Evolutionary conservation across 2,113 vertebrate genomes (phyloP), one percentile per base, ranked within the genome.

Genomic region (Cercocebus atys): DNA sequence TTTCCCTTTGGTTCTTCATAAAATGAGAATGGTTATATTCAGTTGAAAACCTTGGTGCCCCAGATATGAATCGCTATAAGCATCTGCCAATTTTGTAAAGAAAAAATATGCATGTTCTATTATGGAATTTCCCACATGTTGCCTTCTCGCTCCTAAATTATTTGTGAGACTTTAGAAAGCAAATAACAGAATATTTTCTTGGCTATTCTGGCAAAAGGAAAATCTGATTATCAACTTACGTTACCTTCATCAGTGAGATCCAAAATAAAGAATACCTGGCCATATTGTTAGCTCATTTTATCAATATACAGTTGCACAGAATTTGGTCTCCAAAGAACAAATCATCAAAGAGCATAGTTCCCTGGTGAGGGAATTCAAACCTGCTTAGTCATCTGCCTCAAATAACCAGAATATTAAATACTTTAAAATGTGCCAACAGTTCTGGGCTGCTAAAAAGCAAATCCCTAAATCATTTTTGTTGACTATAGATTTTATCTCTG

Each of bases 91-190:
- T 75, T 81, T 73, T 76, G 32, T 47, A 80, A 94, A n/a, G 75
- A 84, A 88, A 32, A 68, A 40, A 72, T 30, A 64, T 6, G 2
- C 11, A 59, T 59, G 18, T 82, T 80, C 85, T 45, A 64, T 38
- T 55, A 72, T 45, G 18, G 30, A 70, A 52, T 79, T 68, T 55
- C 10, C 22, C 12, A 83, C 13, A 47, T 38, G 4, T 68, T 73
- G 9, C 6, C 22, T 35, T 84, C n/a, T 78, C 6, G 2, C 11
- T 88, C 61, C 38, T 88, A 13, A 92, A 40, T 72, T 78, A 45
- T 45, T 97, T 81, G 17, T 45, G 72, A 75, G 20, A 89, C 72
- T 66, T 94, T 94, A 68, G 38, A 70, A 95, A 95, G 78, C 17
- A 68, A 13, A 43, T 59, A 89, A 81, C 1, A 17, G 4, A 40